Evolutionary conservation across 1,140 invertebrate genomes (phyloP).

Genomic region (Leptopilina clavipes): DNA sequence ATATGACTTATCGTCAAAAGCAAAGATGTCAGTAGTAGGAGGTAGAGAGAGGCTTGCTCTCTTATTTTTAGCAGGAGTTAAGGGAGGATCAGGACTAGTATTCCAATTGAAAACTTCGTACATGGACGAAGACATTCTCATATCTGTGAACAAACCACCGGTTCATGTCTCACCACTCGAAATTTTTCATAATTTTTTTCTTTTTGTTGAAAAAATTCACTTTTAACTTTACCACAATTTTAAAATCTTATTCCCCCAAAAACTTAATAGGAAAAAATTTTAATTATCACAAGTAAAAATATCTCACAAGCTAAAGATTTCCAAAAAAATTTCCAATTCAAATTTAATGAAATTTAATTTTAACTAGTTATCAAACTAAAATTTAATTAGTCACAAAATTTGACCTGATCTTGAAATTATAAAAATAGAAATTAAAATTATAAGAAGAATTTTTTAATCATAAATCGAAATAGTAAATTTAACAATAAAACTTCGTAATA

Average conservation of each 20-base stretch:
- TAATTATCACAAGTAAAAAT: not conserved
- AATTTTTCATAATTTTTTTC: not conserved
- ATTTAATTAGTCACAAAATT: too few relatives aligned
- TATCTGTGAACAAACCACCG: slow-evolving; percentile 77
- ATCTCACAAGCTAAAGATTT: not conserved
- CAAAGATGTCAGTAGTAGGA: slow-evolving; percentile 75
- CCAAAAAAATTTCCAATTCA: not conserved
- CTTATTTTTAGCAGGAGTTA: slow-evolving; percentile 73
- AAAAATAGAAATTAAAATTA: too few relatives aligned
- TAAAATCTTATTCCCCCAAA: not conserved
- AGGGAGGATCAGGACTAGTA: slow-evolving; percentile 71
- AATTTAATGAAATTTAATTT: too few relatives aligned
- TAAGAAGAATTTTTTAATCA: too few relatives aligned
- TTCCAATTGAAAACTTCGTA: slow-evolving; percentile 86
- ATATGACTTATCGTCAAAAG: slow-evolving; percentile 73
- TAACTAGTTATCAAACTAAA: too few relatives aligned
- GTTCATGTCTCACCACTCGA: slow-evolving; percentile 23
- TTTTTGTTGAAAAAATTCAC: too few relatives aligned
- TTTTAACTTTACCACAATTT: not conserved
- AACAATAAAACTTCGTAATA: too few relatives aligned
- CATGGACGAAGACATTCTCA: slow-evolving; percentile 83
- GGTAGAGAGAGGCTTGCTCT: slow-evolving; percentile 74
- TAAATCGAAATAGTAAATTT: too few relatives aligned
- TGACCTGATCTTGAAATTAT: not conserved
- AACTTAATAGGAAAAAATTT: not conserved